These are phyloP conservation scores for Desoria tigrina DNA, from an alignment of 2,888 invertebrate species.

Conservation along the genomic window DNA sequence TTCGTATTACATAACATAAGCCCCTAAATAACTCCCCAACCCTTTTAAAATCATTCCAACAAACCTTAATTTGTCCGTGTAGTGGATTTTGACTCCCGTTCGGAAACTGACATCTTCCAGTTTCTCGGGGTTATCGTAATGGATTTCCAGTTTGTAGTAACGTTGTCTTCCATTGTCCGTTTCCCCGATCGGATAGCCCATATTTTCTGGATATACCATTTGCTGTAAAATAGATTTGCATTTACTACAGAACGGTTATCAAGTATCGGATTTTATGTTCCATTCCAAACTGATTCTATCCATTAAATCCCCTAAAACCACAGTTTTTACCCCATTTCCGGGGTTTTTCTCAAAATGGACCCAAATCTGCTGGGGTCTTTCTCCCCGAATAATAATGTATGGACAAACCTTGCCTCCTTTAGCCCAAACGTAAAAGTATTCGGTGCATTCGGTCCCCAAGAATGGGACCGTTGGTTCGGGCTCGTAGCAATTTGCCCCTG, in stretches of 20 bases:
- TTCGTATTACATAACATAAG: neutral
- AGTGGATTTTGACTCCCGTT: constrained; percentile 77
- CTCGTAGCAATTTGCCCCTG: neutral
- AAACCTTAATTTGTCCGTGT: constrained; percentile 69
- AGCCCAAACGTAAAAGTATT: constrained; percentile 15
- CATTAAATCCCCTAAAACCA: no score
- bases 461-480: neutral
- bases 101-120: constrained; percentile 59
- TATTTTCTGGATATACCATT: constrained; percentile 12
- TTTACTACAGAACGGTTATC: constrained; percentile 1
- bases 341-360: no score
- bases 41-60: neutral
- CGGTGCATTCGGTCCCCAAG: neutral
- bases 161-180: neutral
- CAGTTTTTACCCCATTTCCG: no score
- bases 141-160: constrained; percentile 65
- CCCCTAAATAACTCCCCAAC: neutral
- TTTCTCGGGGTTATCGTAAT: constrained; percentile 73
- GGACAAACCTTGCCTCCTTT: constrained; percentile 16
- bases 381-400: no score
- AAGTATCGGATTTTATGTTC: no score
- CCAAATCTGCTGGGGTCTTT: no score
- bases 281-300: no score
- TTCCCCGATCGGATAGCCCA: constrained; percentile 14
- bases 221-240: no score